phyloP scores from a whole-genome alignment of 1,140 invertebrate species.

The Littorina saxatilis region DNA sequence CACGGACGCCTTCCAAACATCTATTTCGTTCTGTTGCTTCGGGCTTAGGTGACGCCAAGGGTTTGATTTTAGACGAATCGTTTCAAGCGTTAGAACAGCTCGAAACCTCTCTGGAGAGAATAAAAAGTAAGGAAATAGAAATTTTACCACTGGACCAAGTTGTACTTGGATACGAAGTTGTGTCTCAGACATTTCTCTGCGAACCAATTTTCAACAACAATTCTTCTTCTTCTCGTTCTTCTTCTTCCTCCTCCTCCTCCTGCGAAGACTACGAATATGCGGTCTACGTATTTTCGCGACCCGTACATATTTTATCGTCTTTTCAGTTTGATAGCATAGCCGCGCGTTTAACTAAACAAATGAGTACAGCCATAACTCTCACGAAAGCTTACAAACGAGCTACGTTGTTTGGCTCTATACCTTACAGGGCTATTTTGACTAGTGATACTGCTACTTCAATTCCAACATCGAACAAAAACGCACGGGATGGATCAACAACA shows the following conservation, averaged over 20 bases:
- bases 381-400: neutral
- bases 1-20: too few relatives aligned
- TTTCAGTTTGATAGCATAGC: neutral
- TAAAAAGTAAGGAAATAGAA: neutral
- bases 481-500: too few relatives aligned
- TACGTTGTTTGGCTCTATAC: neutral
- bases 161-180: neutral
- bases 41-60: neutral
- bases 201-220: neutral
- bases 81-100: neutral
- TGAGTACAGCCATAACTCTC: neutral
- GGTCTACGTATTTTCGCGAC: neutral
- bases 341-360: neutral
- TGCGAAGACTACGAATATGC: neutral
- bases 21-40: too few relatives aligned
- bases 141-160: neutral
- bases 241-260: too few relatives aligned
- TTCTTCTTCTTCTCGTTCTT: too few relatives aligned
- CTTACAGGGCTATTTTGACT: neutral
- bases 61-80: neutral
- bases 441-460: neutral
- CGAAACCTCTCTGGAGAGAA: neutral
- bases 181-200: neutral
- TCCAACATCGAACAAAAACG: too few relatives aligned
- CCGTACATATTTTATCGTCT: neutral